Base-by-base conservation (phyloP, 1,140 invertebrate genomes). In the Paraescarpia echinospica region DNA sequence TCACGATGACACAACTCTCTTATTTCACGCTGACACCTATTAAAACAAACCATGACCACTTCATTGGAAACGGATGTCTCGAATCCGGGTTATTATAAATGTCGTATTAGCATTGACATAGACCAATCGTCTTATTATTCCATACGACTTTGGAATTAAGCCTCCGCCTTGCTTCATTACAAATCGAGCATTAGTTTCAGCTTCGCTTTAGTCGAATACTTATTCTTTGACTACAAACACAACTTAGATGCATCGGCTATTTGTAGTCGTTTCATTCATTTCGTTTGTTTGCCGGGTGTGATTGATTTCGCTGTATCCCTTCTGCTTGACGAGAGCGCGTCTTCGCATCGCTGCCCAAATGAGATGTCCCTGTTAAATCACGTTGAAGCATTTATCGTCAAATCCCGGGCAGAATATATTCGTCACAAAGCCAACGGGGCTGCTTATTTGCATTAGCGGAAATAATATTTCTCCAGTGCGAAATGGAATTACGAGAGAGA, bases 391-490 rank as follows among this genome's bases (percentile, higher is more conserved):
- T 77, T 77, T 77, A 77, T 77, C 59, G 59, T 77, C 59, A 77
- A 77, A 77, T 77, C 59, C 59, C 27, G 12, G 59, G 59, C 59
- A 14, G 59, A 77, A 77, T 77, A 77, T 77, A 77, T 77, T 31
- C 14, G 59, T 77, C 59, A 77, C 59, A 77, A 77, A 77, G 59
- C 59, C 59, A 77, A 77, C 59, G 18, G 59, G 59, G 22, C 59
- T 77, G 12, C 59, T 77, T 77, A 77, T 77, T 77, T 77, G 59
- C 59, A 77, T 77, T 77, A 77, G 59, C 59, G 59, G 59, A 77
- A 77, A 77, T 77, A 77, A 77, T 77, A 77, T 77, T 77, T 77
- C 59, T 77, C 59, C 59, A 77, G 27, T 77, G 59, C 59, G 59
- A 77, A 77, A 77, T 77, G 59, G 59, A 77, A 77, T 77, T 77